Conservation (phyloP, 1,140 invertebrate species). For the Drosophila malerkotliana region DNA sequence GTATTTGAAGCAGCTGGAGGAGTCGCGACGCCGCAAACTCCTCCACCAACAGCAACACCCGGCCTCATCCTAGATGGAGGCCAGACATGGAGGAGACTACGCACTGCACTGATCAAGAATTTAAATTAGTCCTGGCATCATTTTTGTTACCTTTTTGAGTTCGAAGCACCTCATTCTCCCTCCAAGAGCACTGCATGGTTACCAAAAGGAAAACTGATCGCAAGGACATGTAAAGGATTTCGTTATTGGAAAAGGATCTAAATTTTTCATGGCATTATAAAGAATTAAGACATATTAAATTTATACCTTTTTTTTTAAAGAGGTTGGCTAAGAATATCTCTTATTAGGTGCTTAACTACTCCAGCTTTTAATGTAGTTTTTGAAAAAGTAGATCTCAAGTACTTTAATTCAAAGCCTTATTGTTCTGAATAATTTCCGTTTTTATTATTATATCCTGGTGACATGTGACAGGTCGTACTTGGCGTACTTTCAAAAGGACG, state of each 20-base stretch:
- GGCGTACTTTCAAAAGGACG: constrained; percentile 20
- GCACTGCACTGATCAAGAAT: no score
- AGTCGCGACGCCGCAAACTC: constrained; percentile 11
- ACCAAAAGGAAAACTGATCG: neutral
- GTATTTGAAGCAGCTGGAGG: constrained; percentile 34
- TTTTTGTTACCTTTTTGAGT: neutral
- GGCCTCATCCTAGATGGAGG: neutral
- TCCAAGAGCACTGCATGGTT: neutral
- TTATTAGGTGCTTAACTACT: no score
- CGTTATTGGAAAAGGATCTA: no score
- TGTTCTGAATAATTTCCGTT: constrained; percentile 5
- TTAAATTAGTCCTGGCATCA: neutral
- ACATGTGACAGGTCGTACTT: constrained; percentile 71
- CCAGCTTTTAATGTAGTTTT: neutral
- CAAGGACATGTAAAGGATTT: neutral
- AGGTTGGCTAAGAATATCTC: no score
- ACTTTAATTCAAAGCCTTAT: neutral
- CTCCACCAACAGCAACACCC: neutral
- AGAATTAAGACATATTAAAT: neutral
- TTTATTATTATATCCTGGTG: constrained; percentile 45
- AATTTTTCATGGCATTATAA: no score
- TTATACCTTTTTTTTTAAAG: neutral
- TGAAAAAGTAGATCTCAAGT: constrained; percentile 1
- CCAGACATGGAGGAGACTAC: no score
- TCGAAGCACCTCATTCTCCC: neutral